Conservation (phyloP, 2,888 invertebrate genomes). For the Phasia obesa region DNA sequence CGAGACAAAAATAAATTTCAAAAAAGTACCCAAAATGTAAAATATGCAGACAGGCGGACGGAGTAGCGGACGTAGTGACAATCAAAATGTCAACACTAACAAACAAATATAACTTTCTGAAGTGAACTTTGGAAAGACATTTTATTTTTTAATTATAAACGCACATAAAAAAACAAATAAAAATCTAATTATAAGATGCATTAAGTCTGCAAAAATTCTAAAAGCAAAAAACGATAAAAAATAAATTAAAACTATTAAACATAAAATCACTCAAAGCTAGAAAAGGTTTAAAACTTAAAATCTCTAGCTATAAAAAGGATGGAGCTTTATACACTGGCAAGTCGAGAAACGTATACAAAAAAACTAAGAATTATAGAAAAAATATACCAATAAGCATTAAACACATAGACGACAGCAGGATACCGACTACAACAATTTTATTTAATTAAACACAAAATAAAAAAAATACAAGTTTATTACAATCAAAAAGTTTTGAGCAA, state of each 20-base stretch:
- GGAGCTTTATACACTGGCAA: no score
- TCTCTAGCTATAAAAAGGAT: no score
- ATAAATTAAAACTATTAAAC: not conserved
- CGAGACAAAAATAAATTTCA: slow-evolving; percentile 60
- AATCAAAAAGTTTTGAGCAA: no score
- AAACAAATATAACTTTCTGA: slow-evolving; percentile 55
- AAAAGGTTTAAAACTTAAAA: no score
- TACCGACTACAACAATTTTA: no score
- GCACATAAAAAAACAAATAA: not conserved
- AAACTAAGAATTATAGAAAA: no score
- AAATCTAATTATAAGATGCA: slow-evolving; percentile 53
- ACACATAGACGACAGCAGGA: no score
- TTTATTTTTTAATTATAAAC: slow-evolving; percentile 58
- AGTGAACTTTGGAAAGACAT: slow-evolving; percentile 55
- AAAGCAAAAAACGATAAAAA: slow-evolving; percentile 1
- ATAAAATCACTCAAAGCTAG: not conserved
- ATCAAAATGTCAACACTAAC: slow-evolving; percentile 23
- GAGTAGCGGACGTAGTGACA: not conserved
- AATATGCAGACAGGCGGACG: slow-evolving; percentile 6
- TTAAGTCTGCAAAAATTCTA: slow-evolving; percentile 57
- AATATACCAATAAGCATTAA: no score
- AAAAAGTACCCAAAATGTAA: slow-evolving; percentile 37
- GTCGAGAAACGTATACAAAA: no score
- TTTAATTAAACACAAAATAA: no score
- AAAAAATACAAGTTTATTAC: no score